Evolutionary conservation across 1,140 invertebrate species (phyloP).

Genomic region (Drosophila paulistorum): DNA sequence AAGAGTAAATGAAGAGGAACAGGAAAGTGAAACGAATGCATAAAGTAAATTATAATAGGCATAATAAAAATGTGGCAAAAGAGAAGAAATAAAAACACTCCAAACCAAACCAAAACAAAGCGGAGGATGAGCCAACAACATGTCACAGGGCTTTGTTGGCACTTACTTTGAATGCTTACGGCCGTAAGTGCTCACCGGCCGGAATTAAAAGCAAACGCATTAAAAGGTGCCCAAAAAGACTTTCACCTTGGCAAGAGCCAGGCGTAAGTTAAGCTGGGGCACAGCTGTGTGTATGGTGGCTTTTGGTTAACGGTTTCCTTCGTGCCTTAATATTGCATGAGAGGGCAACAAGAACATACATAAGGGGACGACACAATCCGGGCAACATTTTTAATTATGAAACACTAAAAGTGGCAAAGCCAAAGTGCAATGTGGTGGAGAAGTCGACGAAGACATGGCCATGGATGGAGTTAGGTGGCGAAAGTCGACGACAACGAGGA

Average conservation of each 20-base stretch:
- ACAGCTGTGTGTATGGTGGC: slow-evolving; percentile 64
- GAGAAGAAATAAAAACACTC: slow-evolving; percentile 4
- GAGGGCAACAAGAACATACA: slow-evolving; percentile 15
- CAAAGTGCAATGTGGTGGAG: slow-evolving; percentile 74
- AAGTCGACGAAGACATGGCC: slow-evolving; percentile 15
- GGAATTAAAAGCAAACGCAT: slow-evolving; percentile 81
- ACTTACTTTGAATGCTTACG: slow-evolving; percentile 60
- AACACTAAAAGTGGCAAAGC: slow-evolving; percentile 83
- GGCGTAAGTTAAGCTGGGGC: slow-evolving; percentile 55
- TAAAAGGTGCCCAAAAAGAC: slow-evolving; percentile 80
- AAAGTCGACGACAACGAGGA: slow-evolving; percentile 20
- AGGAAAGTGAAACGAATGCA: slow-evolving; percentile 54
- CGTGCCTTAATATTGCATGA: slow-evolving; percentile 78
- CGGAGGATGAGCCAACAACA: slow-evolving; percentile 32
- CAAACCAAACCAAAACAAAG: slow-evolving; percentile 23
- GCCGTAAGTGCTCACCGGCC: slow-evolving; percentile 70
- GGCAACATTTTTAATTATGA: slow-evolving; percentile 83
- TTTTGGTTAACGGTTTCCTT: slow-evolving; percentile 10
- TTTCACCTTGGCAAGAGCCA: slow-evolving; percentile 72
- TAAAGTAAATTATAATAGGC: slow-evolving; percentile 81
- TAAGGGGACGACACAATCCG: slow-evolving; percentile 49
- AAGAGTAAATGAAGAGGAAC: slow-evolving; percentile 26
- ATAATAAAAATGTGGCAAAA: slow-evolving; percentile 72
- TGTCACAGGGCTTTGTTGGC: slow-evolving; percentile 62
- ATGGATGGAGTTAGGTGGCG: slow-evolving; percentile 17